Percentiles rank a stretch among this genome's conserved stretches.
Conservation (phyloP, 2,888 invertebrate genomes). For the Dasysyrphus tricinctus region DNA sequence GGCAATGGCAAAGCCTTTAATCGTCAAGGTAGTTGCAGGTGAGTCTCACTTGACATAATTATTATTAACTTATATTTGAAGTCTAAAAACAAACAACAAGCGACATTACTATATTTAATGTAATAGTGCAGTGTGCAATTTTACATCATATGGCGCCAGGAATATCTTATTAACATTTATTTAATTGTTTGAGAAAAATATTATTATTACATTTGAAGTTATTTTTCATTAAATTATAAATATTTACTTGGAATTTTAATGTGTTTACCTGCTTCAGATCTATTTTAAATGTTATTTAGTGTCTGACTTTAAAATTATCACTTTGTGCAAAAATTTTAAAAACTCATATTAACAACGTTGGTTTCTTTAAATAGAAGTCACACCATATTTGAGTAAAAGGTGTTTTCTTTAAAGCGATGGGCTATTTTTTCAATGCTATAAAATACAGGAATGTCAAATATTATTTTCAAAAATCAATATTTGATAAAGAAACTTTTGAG, state of each 20-base stretch:
- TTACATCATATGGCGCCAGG: slow-evolving; percentile 11
- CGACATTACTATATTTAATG: neutral
- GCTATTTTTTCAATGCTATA: neutral
- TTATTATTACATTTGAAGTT: neutral
- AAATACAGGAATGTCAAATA: neutral
- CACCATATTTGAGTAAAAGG: neutral
- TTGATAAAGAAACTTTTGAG: too few species aligned
- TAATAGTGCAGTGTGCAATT: neutral
- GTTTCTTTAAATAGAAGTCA: neutral
- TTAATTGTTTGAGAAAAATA: neutral
- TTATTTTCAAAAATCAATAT: too few species aligned
- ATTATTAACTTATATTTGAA: neutral
- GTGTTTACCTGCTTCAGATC: neutral
- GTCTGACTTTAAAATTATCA: slow-evolving; percentile 3
- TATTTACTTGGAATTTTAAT: neutral
- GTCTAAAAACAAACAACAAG: neutral
- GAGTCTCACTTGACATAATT: slow-evolving; percentile 66
- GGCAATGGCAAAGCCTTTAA: slow-evolving; percentile 80
- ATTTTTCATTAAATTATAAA: neutral
- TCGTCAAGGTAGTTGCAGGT: slow-evolving; percentile 82
- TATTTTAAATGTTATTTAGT: neutral
- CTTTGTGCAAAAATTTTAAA: neutral
- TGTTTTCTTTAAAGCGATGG: neutral
- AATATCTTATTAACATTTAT: neutral
- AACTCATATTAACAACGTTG: neutral